Percentiles rank a stretch among this genome's conserved stretches.
These are phyloP conservation scores for Phrynocephalus guinanensis DNA, from an alignment of 2,797 vertebrate genomes.

Conservation along the genomic window DNA sequence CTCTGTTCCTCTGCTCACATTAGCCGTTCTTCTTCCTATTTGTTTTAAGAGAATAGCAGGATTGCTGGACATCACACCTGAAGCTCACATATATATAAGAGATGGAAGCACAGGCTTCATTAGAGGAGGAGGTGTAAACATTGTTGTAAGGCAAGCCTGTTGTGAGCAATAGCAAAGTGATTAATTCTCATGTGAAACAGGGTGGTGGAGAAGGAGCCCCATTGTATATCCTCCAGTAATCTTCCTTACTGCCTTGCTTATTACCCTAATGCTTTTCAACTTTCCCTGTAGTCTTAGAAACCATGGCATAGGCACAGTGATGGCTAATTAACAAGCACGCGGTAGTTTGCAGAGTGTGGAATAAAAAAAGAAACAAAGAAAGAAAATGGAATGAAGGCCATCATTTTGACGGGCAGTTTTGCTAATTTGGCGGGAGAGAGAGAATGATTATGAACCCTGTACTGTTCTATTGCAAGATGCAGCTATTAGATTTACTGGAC, in stretches of 20 bases:
- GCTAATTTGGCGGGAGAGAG: slow-evolving; percentile 31
- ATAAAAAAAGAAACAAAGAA: slow-evolving; percentile 4
- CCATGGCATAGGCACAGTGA: accelerated
- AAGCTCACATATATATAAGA: slow-evolving; percentile 3
- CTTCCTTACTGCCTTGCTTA: neutral
- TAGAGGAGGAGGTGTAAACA: accelerated
- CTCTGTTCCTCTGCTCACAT: slow-evolving; percentile 12
- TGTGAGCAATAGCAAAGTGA: slow-evolving; percentile 11
- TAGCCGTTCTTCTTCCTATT: slow-evolving; percentile 13
- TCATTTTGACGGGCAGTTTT: neutral
- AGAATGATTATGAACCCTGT: slow-evolving; percentile 44
- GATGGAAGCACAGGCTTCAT: slow-evolving; percentile 7
- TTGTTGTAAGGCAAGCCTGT: neutral
- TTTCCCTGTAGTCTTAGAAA: slow-evolving; percentile 4
- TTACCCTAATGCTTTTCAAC: slow-evolving; percentile 11
- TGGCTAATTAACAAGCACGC: slow-evolving; percentile 21
- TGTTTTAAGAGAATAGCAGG: slow-evolving; percentile 5
- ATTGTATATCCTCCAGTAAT: neutral
- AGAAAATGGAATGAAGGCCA: slow-evolving; percentile 31
- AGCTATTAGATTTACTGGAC: slow-evolving; percentile 20
- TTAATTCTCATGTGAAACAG: slow-evolving; percentile 21
- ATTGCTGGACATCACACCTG: neutral
- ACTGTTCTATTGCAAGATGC: slow-evolving; percentile 11
- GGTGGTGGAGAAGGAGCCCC: slow-evolving; percentile 37
- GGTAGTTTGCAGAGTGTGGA: slow-evolving; percentile 9